phyloP scores from a whole-genome alignment of 2,113 vertebrate genomes.

The Cheirogaleus medius region DNA sequence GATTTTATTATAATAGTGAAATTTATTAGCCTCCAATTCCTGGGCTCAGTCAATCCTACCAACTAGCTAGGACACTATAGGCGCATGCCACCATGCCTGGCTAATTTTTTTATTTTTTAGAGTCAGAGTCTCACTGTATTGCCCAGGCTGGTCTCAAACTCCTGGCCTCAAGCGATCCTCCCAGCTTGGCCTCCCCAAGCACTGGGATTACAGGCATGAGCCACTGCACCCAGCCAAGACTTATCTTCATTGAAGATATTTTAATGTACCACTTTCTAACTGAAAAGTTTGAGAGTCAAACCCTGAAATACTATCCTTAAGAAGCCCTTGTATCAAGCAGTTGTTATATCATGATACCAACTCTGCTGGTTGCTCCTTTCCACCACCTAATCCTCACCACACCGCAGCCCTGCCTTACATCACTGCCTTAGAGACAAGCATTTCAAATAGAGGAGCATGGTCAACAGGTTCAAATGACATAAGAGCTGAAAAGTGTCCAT shows the following conservation, averaged over 20 bases:
- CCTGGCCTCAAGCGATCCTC: no score
- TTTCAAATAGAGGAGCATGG: not conserved
- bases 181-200: no score
- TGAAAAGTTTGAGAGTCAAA: slow-evolving; percentile 10
- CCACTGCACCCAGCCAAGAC: not conserved
- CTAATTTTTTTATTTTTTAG: no score
- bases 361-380: not conserved
- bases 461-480: not conserved
- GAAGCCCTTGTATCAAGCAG: not conserved
- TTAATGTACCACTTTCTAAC: not conserved
- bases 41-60: no score
- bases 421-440: not conserved
- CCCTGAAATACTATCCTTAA: not conserved
- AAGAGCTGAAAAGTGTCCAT: not conserved
- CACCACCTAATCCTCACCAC: not conserved
- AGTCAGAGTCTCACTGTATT: no score
- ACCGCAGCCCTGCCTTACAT: not conserved
- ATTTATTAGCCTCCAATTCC: not conserved
- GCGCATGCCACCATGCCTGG: no score
- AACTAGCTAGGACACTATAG: no score
- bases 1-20: slow-evolving; percentile 30
- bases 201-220: no score
- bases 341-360: not conserved
- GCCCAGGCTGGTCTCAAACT: no score
- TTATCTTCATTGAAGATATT: not conserved